A percentile compares a stretch with the other conserved stretches of the same genome.
Conservation (phyloP, 2,797 vertebrate species). For the Bovichtus variegatus region DNA sequence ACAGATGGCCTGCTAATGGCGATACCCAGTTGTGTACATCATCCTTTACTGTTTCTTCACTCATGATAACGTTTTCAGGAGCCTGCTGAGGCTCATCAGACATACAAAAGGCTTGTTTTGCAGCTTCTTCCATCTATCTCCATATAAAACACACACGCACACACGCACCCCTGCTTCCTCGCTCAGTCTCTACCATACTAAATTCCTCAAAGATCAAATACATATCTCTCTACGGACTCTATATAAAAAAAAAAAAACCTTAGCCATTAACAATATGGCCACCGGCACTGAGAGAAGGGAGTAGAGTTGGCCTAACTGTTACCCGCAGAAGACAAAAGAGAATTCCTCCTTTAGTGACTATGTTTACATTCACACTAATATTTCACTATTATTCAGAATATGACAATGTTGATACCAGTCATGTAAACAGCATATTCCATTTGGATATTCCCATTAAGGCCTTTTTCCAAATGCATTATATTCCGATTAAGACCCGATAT, state of each 20-base stretch:
- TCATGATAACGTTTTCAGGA: constrained; percentile 16
- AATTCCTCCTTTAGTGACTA: neutral
- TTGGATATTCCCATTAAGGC: neutral
- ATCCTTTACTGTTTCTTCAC: constrained; percentile 7
- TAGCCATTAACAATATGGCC: constrained; percentile 10
- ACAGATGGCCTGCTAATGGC: neutral
- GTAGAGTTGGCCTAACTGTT: neutral
- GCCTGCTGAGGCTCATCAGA: constrained; percentile 54
- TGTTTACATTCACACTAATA: neutral
- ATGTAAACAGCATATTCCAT: neutral
- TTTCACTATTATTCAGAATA: neutral
- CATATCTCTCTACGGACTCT: constrained; percentile 29
- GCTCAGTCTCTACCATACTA: constrained; percentile 45
- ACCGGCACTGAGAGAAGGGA: neutral
- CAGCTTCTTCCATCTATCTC: constrained; percentile 31
- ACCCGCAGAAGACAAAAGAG: neutral
- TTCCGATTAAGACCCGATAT: neutral
- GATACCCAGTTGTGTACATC: neutral
- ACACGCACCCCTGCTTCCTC: constrained; percentile 59
- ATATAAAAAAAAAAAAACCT: constrained; percentile 54
- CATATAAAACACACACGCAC: constrained; percentile 6
- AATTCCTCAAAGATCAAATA: constrained; percentile 50
- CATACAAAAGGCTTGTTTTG: constrained; percentile 50
- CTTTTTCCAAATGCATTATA: neutral
- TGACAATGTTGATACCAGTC: neutral